Percentiles rank a stretch among this genome's conserved stretches.
Evolutionary conservation across 2,797 vertebrate species (phyloP).

Genomic region (Falco rusticolus): DNA sequence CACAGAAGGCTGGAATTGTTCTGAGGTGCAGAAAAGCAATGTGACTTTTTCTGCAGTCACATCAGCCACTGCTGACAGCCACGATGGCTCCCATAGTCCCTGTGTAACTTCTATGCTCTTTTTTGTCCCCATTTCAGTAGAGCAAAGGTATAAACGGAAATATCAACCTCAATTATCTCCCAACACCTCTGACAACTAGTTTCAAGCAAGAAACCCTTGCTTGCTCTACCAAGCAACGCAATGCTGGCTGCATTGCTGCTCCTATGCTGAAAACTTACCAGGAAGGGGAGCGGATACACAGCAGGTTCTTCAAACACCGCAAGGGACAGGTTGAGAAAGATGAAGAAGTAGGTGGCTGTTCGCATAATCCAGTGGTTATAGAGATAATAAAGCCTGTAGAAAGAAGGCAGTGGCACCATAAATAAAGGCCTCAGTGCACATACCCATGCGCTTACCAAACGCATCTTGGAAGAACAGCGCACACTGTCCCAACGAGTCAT

Average conservation of each 20-base stretch:
- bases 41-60: neutral
- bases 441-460: neutral
- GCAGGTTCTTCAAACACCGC: conserved; percentile 92
- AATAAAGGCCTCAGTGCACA: neutral
- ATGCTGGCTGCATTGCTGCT: neutral
- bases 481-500: neutral
- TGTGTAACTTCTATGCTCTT: neutral
- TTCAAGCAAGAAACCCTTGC: neutral
- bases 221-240: neutral
- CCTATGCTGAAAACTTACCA: conserved; percentile 78
- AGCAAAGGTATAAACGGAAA: neutral
- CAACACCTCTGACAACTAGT: neutral
- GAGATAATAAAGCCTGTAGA: conserved; percentile 85
- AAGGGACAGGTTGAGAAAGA: conserved; percentile 85
- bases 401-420: neutral
- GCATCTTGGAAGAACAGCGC: neutral
- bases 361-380: conserved; percentile 89
- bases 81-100: neutral
- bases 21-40: neutral
- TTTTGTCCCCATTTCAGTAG: neutral
- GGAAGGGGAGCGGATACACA: conserved; percentile 80
- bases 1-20: neutral
- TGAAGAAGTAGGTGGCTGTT: conserved; percentile 85
- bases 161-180: neutral
- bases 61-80: neutral